These are phyloP conservation scores for Phyllopteryx taeniolatus DNA, from an alignment of 2,113 vertebrate genomes.

Conservation along the genomic window DNA sequence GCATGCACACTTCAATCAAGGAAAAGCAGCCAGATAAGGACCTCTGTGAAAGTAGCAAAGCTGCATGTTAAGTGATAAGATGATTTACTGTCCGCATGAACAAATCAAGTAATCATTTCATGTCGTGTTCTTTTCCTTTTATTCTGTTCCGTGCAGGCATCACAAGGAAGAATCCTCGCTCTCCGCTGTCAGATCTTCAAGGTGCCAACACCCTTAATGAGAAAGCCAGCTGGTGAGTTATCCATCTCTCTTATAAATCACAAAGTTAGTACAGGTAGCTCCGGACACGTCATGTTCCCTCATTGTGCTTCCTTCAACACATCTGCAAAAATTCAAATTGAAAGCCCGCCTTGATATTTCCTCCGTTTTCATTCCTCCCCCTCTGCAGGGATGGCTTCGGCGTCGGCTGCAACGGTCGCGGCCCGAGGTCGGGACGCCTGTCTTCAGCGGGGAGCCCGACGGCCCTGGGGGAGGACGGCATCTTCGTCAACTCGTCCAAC, in stretches of 20 bases:
- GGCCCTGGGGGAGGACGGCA: conserved; percentile 87
- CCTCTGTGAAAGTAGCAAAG: not conserved
- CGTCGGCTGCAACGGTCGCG: conserved; percentile 79
- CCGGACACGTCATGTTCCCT: not conserved
- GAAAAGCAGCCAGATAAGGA: not conserved
- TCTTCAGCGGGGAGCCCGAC: conserved; percentile 60
- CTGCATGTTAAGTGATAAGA: not conserved
- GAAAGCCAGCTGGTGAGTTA: conserved; percentile 81
- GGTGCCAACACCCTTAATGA: conserved; percentile 87
- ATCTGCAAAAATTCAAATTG: not conserved
- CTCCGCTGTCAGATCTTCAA: conserved; percentile 89
- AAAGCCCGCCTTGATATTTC: not conserved
- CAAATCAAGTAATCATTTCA: not conserved
- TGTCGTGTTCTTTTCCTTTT: not conserved
- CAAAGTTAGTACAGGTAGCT: not conserved
- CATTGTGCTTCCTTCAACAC: not conserved
- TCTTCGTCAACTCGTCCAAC: conserved; percentile 85
- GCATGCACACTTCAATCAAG: not conserved
- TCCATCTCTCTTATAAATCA: not conserved
- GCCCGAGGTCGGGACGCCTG: conserved; percentile 73
- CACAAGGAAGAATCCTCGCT: conserved; percentile 82
- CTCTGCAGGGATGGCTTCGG: conserved; percentile 63
- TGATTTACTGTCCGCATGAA: not conserved
- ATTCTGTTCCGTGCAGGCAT: conserved; percentile 74
- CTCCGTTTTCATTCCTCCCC: not conserved